These are phyloP conservation scores for Drosophila acutilabella DNA, from an alignment of 2,888 invertebrate species.

Conservation along the genomic window DNA sequence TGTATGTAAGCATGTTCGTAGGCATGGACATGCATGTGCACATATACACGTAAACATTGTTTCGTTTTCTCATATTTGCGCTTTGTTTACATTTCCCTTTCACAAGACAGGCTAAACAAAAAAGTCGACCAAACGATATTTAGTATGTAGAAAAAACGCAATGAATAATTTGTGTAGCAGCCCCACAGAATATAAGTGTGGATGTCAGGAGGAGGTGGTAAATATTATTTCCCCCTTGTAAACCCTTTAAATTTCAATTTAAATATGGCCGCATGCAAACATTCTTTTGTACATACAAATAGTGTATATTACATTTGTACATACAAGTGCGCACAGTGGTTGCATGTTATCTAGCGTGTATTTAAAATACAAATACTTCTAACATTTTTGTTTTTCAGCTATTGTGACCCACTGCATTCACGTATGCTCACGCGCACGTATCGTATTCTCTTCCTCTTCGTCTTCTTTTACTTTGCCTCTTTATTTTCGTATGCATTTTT, in stretches of 20 bases:
- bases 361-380: slow-evolving; percentile 4
- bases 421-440: slow-evolving; percentile 62
- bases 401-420: slow-evolving; percentile 34
- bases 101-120: slow-evolving; percentile 35
- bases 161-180: slow-evolving; percentile 70
- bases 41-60: slow-evolving; percentile 13
- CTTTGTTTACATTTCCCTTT: slow-evolving; percentile 79
- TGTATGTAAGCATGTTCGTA: slow-evolving; percentile 3
- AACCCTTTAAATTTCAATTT: slow-evolving; percentile 75
- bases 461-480: slow-evolving; percentile 42
- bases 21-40: not conserved
- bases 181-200: slow-evolving; percentile 10
- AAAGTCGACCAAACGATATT: slow-evolving; percentile 22
- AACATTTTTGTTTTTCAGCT: slow-evolving; percentile 10
- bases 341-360: slow-evolving; percentile 4
- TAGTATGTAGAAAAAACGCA: slow-evolving; percentile 44
- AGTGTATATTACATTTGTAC: slow-evolving; percentile 17
- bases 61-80: slow-evolving; percentile 46
- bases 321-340: slow-evolving; percentile 42
- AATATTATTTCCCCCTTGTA: slow-evolving; percentile 12
- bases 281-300: slow-evolving; percentile 16
- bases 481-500: slow-evolving; percentile 72
- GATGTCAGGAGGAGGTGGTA: too few relatives aligned
- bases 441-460: slow-evolving; percentile 30
- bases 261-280: slow-evolving; percentile 66